Evolutionary conservation across 2,113 vertebrate species (phyloP), one percentile per base, ranked within the genome.

Genomic region (Tupaia chinensis): DNA sequence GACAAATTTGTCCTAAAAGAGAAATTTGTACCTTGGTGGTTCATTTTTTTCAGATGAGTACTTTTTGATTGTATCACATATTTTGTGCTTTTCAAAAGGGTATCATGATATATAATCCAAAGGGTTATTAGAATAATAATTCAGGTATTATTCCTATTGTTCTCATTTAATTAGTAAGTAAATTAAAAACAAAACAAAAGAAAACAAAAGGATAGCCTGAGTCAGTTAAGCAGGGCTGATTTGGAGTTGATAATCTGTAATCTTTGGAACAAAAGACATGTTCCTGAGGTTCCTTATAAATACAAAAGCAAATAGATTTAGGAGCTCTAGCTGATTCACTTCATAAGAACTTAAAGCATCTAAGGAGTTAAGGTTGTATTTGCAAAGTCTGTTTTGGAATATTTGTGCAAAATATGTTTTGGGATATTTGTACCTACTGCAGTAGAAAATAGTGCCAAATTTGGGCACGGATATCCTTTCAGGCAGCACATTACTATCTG

Each of bases 331-430:
- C 58, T 83, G 34, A 17, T 83, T 68, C 53, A 89, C 58, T 93
- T 95, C 63, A 63, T 81, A 95, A 53, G 81, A 80, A 93, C 27
- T 87, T 84, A 83, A 56, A 78, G 5, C 29, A 80, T n/a, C 5
- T 86, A 87, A 82, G 87, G 44, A 87, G 22, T 91, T 93, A 82
- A 81, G 25, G 34, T 93, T 93, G 84, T 92, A 44, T 92, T 95
- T 96, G 65, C 61, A 93, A 70, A 96, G 93, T 84, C 66, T 91
- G 44, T 97, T 95, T 80, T 83, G 87, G 95, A 95, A 92, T 92
- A 44, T 44, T 44, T 44, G 44, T 96, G 65, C 61, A 93, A 70
- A 96, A 94, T 84, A 60, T 91, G 44, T 97, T 95, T 80, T 83
- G 87, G 95, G 95, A 92, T 93, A 85, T 92, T 93, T 97, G 27